These are phyloP conservation scores for Pyrrhia umbra DNA, from an alignment of 2,888 invertebrate genomes.

Conservation along the genomic window DNA sequence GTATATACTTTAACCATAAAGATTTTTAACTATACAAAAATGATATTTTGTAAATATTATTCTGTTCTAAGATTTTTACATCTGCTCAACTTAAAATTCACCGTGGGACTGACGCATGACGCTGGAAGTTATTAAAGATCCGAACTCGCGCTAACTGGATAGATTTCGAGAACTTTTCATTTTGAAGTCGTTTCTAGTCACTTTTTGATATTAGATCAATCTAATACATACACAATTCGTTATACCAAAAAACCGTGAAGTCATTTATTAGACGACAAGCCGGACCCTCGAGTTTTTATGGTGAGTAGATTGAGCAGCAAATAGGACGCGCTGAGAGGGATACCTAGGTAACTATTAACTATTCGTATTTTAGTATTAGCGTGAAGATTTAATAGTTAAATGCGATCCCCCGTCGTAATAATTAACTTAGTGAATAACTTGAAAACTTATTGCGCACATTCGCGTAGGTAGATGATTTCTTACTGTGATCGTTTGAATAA, in stretches of 20 bases:
- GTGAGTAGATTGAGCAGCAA: slow-evolving; percentile 68
- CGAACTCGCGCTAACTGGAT: slow-evolving; percentile 33
- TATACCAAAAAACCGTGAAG: slow-evolving; percentile 45
- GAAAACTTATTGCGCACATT: slow-evolving; percentile 87
- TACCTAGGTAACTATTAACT: slow-evolving; percentile 53
- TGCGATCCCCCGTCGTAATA: slow-evolving; percentile 65
- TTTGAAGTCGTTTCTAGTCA: slow-evolving; percentile 72
- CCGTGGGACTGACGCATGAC: slow-evolving; percentile 84
- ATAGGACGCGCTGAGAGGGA: slow-evolving; percentile 41
- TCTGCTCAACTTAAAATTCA: slow-evolving; percentile 89
- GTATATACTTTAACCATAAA: slow-evolving; percentile 79
- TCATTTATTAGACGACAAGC: slow-evolving; percentile 23
- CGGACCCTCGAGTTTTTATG: slow-evolving; percentile 64
- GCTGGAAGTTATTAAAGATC: slow-evolving; percentile 37
- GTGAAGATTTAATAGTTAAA: slow-evolving; percentile 61
- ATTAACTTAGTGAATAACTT: slow-evolving; percentile 71
- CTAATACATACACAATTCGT: slow-evolving; percentile 55
- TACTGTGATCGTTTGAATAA: slow-evolving; percentile 87
- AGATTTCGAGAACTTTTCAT: slow-evolving; percentile 33
- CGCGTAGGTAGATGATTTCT: slow-evolving; percentile 87
- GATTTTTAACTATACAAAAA: slow-evolving; percentile 81
- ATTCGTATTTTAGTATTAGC: slow-evolving; percentile 60
- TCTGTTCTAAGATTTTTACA: slow-evolving; percentile 87
- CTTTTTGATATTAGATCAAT: slow-evolving; percentile 67
- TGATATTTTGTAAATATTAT: slow-evolving; percentile 87